Evolutionary conservation across 2,797 vertebrate genomes (phyloP).

Genomic region (Sebastes minor): DNA sequence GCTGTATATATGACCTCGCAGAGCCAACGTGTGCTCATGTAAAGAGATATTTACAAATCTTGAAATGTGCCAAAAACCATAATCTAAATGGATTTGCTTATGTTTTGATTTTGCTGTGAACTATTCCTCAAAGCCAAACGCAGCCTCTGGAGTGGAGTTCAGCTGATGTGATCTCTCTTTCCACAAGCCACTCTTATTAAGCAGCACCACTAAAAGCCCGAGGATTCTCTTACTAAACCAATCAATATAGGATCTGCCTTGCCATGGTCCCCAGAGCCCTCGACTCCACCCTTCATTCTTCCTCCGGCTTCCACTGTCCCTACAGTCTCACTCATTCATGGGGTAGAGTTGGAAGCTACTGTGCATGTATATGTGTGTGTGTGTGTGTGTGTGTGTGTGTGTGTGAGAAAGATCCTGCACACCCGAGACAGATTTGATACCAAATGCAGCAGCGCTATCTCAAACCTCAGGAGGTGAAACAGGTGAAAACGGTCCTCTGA

Average conservation of each 20-base stretch:
- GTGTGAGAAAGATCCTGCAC: background rate
- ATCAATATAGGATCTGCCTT: constrained; percentile 77
- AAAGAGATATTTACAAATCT: background rate
- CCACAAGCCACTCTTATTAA: constrained; percentile 76
- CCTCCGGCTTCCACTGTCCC: constrained; percentile 46
- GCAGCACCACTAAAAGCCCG: constrained; percentile 77
- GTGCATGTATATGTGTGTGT: background rate
- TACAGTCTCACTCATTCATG: constrained; percentile 50
- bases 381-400: background rate
- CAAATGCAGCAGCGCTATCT: constrained; percentile 25
- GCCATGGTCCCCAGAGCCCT: constrained; percentile 44
- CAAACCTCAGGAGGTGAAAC: constrained; percentile 52
- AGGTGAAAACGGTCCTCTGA: constrained; percentile 51
- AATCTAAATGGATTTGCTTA: constrained; percentile 37
- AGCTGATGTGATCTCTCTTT: constrained; percentile 70
- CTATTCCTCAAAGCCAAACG: constrained; percentile 45
- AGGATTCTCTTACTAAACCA: constrained; percentile 82
- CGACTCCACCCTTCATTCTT: constrained; percentile 62
- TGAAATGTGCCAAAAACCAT: background rate
- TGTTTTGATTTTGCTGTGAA: constrained; percentile 53
- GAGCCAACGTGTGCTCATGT: background rate
- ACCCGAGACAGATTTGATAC: constrained; percentile 28
- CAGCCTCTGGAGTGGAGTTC: constrained; percentile 67
- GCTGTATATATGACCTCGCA: background rate
- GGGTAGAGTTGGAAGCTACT: constrained; percentile 1